Percentiles rank a stretch among this genome's conserved stretches.
phyloP scores from a whole-genome alignment of 2,888 invertebrate species.

The Argyresthia albistria region DNA sequence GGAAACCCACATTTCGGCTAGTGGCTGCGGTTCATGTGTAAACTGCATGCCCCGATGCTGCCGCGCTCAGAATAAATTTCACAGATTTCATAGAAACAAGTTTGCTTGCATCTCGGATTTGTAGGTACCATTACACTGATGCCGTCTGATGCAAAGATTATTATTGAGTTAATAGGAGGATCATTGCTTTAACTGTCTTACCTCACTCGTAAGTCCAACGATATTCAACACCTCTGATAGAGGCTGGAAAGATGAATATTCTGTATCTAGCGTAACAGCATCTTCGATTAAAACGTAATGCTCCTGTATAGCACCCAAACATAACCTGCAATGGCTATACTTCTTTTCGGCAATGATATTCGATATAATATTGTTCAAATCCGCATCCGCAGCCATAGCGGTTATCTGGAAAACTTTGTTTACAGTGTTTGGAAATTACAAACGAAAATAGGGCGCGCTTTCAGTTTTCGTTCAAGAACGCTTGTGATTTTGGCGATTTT shows the following conservation, averaged over 20 bases:
- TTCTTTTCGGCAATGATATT: constrained; percentile 40
- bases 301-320: constrained; percentile 32
- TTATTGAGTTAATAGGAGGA: too few species aligned
- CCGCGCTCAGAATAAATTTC: too few species aligned
- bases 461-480: neutral
- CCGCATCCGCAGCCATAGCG: constrained; percentile 12
- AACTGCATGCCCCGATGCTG: too few species aligned
- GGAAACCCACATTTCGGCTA: too few species aligned
- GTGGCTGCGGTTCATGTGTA: too few species aligned
- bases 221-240: constrained; percentile 27
- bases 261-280: constrained; percentile 25
- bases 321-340: constrained; percentile 58
- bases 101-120: too few species aligned
- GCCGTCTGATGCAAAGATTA: too few species aligned
- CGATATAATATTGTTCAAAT: constrained; percentile 35
- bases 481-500: neutral
- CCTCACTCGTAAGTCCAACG: constrained; percentile 25
- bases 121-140: too few species aligned
- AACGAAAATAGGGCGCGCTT: neutral
- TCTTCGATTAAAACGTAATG: constrained; percentile 42
- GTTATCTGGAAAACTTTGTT: neutral
- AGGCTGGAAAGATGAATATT: constrained; percentile 17
- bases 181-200: constrained; percentile 13
- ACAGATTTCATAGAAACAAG: too few species aligned
- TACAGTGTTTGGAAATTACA: neutral